These are phyloP conservation scores for Patella caerulea DNA, from an alignment of 2,888 invertebrate genomes.

Conservation along the genomic window DNA sequence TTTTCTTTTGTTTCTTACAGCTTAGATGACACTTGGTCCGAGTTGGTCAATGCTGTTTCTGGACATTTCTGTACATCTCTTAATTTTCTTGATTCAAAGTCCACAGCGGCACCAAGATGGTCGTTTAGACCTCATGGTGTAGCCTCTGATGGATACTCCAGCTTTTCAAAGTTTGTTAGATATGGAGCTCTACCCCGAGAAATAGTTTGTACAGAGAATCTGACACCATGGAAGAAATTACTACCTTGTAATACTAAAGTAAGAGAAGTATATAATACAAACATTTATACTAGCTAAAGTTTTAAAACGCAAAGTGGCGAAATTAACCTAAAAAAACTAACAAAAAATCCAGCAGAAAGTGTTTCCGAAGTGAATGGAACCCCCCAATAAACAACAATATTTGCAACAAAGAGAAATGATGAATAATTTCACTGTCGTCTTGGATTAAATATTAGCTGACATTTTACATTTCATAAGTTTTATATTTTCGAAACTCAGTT, in stretches of 20 bases:
- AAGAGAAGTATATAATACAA: background rate
- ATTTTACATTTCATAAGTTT: no score
- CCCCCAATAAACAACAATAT: no score
- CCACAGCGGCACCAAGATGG: slow-evolving; percentile 83
- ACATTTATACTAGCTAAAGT: no score
- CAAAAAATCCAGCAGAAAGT: no score
- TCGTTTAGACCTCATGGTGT: slow-evolving; percentile 85
- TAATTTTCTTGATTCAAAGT: slow-evolving; percentile 90
- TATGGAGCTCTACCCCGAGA: slow-evolving; percentile 95
- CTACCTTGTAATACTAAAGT: slow-evolving; percentile 87
- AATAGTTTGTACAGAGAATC: slow-evolving; percentile 97
- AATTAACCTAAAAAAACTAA: no score
- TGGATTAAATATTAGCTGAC: no score
- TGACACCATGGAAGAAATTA: slow-evolving; percentile 98
- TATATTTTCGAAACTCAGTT: no score
- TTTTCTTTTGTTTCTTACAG: slow-evolving; percentile 69
- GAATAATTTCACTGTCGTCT: no score
- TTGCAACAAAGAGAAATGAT: no score
- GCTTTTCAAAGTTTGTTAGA: slow-evolving; percentile 56
- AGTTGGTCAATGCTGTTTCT: slow-evolving; percentile 89
- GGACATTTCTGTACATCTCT: slow-evolving; percentile 96
- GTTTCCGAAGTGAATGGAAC: no score
- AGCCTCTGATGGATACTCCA: slow-evolving; percentile 74
- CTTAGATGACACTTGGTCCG: slow-evolving; percentile 86
- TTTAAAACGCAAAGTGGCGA: no score